Evolutionary conservation across 2,113 vertebrate species (phyloP), one percentile per base, ranked within the genome.

Genomic region (Cyanistes caeruleus): DNA sequence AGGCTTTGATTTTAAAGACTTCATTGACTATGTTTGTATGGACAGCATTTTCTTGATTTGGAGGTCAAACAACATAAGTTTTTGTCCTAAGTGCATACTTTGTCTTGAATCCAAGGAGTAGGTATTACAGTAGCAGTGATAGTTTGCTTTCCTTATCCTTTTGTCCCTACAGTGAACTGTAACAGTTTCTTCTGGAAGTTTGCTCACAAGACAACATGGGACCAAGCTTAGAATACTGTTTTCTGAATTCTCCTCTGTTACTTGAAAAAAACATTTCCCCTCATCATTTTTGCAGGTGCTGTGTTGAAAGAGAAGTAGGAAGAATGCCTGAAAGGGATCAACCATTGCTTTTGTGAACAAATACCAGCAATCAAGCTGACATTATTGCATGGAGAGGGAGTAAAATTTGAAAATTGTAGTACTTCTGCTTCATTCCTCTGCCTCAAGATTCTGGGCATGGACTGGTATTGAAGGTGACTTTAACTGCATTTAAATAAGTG

Each of bases 141-240:
- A 64, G 15, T 68, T 94, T 84, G n/a, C 59, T 94, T 94, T 82
- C 35, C 27, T 85, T 83, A 49, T 94, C n/a, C 65, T 95, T 84
- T 79, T 80, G 21, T 85, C 59, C 67, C 13, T 56, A 30, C 31
- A 80, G 39, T 43, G 33, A 80, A 90, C 84, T 86, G 12, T 35
- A 80, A 41, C 19, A 90, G 75, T 77, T 59, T 69, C 20, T 76
- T 78, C 70, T 85, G 51, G 25, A 63, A 85, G 63, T 74, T 72
- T 88, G 37, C 73, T 94, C 85, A 90, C 24, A 52, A 60, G 55
- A 83, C 59, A 76, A 84, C 30, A 70, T 86, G 43, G 30, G 64
- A 65, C 78, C 43, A 70, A 77, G 14, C 51, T 88, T 90, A 53
- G 23, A 43, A 35, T 58, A 46, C 30, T 88, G 5, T 90, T 94